These are phyloP conservation scores for Lagopus muta DNA, from an alignment of 2,113 vertebrate species.

Conservation along the genomic window DNA sequence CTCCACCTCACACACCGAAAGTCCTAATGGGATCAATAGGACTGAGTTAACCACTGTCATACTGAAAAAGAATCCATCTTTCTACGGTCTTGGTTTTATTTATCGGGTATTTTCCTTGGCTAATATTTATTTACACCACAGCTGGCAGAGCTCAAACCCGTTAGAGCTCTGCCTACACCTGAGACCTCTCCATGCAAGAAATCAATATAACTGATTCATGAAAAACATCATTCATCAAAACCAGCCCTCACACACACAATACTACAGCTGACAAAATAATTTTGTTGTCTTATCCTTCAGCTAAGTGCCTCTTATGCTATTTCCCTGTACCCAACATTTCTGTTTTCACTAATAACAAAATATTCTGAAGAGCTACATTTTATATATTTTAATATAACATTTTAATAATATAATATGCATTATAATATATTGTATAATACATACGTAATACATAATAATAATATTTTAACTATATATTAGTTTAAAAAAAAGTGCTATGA, in stretches of 20 bases:
- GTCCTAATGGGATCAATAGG: not conserved
- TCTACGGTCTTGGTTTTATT: not conserved
- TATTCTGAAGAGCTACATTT: not conserved
- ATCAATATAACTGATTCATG: conserved; percentile 60
- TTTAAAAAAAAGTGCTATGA: not conserved
- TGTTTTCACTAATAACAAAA: not conserved
- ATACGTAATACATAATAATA: no score
- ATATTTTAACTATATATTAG: no score
- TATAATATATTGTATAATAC: no score
- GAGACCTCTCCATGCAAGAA: conserved; percentile 27
- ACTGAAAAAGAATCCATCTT: not conserved
- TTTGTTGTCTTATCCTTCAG: not conserved
- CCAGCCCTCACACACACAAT: not conserved
- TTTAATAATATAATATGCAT: no score
- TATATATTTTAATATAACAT: no score
- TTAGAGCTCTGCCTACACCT: not conserved
- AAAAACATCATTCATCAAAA: conserved; percentile 31
- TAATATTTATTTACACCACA: conserved; percentile 17
- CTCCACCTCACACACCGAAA: not conserved
- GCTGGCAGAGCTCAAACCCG: not conserved
- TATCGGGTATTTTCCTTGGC: conserved; percentile 22
- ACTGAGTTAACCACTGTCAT: not conserved
- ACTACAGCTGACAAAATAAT: conserved; percentile 19
- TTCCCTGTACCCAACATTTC: not conserved
- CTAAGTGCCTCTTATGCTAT: not conserved